Percentiles rank a stretch among this genome's conserved stretches.
phyloP scores from a whole-genome alignment of 2,113 vertebrate species.

The human (Homo sapiens) region GRCh38 chr5:95763501-95764000 shows the following conservation, averaged over 20 bases:
- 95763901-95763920: too few species aligned
- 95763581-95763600: conserved; percentile 93
- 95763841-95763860: too few species aligned
- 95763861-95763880: too few species aligned
- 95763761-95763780: conserved; percentile 45
- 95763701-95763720: neutral
- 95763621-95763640: conserved; percentile 71
- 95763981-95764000: too few species aligned
- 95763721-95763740: neutral
- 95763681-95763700: conserved; percentile 5
- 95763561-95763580: conserved; percentile 89
- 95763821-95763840: too few species aligned
- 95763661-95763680: neutral
- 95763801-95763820: too few species aligned
- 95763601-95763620: conserved; percentile 87
- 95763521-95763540: conserved; percentile 92
- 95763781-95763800: neutral
- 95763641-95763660: conserved; percentile 12
- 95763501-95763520: conserved; percentile 94
- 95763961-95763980: too few species aligned
- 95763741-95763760: conserved; percentile 4
- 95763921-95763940: too few species aligned
- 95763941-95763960: too few species aligned
- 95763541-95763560: conserved; percentile 94
- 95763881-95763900: too few species aligned